These are phyloP conservation scores for Monochamus saltuarius DNA, from an alignment of 1,140 invertebrate species.

Conservation along the genomic window DNA sequence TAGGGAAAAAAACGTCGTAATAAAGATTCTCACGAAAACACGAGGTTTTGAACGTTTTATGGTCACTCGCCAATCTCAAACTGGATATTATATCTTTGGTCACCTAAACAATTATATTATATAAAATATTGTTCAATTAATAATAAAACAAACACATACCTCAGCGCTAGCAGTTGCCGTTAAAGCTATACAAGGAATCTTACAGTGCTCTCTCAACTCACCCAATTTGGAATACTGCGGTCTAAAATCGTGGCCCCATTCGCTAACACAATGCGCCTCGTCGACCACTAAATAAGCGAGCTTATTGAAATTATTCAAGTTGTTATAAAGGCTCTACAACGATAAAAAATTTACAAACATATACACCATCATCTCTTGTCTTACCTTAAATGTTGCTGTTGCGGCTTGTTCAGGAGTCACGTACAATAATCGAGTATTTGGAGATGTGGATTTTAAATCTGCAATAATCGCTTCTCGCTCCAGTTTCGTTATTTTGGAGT, in stretches of 20 bases:
- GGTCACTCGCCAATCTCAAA: slow-evolving; percentile 61
- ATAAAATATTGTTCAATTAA: not conserved
- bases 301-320: slow-evolving; percentile 65
- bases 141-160: slow-evolving; percentile 50
- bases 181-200: slow-evolving; percentile 83
- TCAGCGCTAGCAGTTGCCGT: slow-evolving; percentile 91
- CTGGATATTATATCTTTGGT: slow-evolving; percentile 67
- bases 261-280: slow-evolving; percentile 96
- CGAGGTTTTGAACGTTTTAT: slow-evolving; percentile 65
- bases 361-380: too few species aligned
- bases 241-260: slow-evolving; percentile 98
- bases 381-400: slow-evolving; percentile 70
- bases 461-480: slow-evolving; percentile 74
- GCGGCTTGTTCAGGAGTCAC: slow-evolving; percentile 90
- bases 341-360: too few species aligned
- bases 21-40: slow-evolving; percentile 82
- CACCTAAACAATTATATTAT: slow-evolving; percentile 44
- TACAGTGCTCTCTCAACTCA: slow-evolving; percentile 66
- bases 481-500: slow-evolving; percentile 77
- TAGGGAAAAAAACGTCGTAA: slow-evolving; percentile 84
- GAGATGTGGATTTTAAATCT: slow-evolving; percentile 70
- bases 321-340: slow-evolving; percentile 57
- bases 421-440: slow-evolving; percentile 74
- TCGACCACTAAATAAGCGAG: slow-evolving; percentile 87
- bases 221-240: slow-evolving; percentile 92